Evolutionary conservation across 2,888 invertebrate species (phyloP).

Genomic region (Caradrina kadenii): DNA sequence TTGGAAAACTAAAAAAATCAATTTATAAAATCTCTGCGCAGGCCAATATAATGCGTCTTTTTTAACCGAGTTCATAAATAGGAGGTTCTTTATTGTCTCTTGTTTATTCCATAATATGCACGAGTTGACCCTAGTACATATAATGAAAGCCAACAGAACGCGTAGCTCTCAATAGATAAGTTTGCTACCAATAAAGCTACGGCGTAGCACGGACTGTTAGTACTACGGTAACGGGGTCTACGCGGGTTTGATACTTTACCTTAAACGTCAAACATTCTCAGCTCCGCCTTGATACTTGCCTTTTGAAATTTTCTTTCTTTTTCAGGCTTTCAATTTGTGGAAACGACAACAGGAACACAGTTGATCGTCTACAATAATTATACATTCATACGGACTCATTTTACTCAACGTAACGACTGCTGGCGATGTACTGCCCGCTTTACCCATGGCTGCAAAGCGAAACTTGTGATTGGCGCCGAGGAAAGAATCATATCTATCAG

Average conservation of each 20-base stretch:
- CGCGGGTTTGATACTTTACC: not conserved
- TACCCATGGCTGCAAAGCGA: slow-evolving; percentile 12
- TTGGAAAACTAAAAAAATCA: too few relatives aligned
- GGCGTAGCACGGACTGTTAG: not conserved
- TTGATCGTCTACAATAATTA: slow-evolving; percentile 6
- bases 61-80: too few relatives aligned
- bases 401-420: not conserved
- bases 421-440: slow-evolving; percentile 3
- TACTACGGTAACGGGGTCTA: not conserved
- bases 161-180: too few relatives aligned
- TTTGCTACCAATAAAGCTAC: not conserved
- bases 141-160: too few relatives aligned
- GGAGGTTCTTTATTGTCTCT: too few relatives aligned
- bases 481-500: not conserved
- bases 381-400: not conserved
- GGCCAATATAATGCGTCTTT: too few relatives aligned
- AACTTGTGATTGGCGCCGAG: slow-evolving; percentile 1
- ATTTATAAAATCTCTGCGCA: too few relatives aligned
- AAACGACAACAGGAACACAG: not conserved
- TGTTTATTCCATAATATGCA: too few relatives aligned
- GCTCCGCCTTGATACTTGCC: not conserved
- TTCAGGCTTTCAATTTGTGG: slow-evolving; percentile 11
- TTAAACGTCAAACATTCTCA: not conserved
- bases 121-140: too few relatives aligned
- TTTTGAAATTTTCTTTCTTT: not conserved